Evolutionary conservation across 1,140 invertebrate species (phyloP), one percentile per base, ranked within the genome.

Genomic region (Dinothrombium tinctorium): DNA sequence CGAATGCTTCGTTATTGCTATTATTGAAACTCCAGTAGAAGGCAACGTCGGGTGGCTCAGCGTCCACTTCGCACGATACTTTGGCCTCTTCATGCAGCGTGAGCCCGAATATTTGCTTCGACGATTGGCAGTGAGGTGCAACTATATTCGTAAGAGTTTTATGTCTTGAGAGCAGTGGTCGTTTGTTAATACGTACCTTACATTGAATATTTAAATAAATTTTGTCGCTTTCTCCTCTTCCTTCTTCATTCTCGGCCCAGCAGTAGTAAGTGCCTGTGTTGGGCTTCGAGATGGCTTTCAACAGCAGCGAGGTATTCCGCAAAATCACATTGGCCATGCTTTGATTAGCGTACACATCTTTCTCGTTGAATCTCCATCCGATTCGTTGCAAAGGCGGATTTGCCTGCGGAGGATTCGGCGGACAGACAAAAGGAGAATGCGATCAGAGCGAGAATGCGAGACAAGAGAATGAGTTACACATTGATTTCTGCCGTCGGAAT

Each of bases 201-300:
- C 50, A 48, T 26, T 83, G 69, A 40, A 90, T 79, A 58, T 84
- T 76, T 38, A 90, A 62, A 40, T 72, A 66, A 54, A 87, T 80
- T 2, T 73, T 65, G 32, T 70, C 67, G 58, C 80, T 86, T 46
- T 77, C 74, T 6, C 80, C 79, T 50, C 82, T 75, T 0, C 83
- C 83, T 58, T 86, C 80, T 0, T 71, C 71, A 56, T 89, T 90
- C 57, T 73, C 75, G 0, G 80, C 82, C 4, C 81, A 74, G 55
- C 83, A 90, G 1, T 77, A 78, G 59, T 86, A 89, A 7, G 15
- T 6, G 12, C 57, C 57, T 15, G 48, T 37, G 36, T 53, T 47
- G 11, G 49, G 42, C 17, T 53, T 37, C 9, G 33, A 38, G 2
- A 59, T 53, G 14, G 52, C 46, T 44, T 57, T 56, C 25, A 59